Conservation (phyloP, 2,888 invertebrate species). For the Eudemis profundana region DNA sequence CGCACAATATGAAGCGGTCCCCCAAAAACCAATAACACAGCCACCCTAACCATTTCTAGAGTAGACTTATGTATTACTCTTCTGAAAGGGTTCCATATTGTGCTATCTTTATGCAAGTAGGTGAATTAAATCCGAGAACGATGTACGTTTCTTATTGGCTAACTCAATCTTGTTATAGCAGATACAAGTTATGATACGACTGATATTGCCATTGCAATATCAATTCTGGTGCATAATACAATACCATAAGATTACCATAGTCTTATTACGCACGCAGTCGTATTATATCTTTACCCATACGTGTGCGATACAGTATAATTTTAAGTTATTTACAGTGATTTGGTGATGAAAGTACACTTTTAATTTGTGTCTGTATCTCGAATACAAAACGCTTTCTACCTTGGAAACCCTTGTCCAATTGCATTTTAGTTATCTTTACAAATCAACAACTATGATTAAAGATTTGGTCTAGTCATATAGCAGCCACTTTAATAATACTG, state of each 20-base stretch:
- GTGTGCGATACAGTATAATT: no score
- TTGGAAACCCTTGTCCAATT: no score
- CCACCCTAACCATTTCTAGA: constrained; percentile 30
- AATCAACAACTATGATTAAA: no score
- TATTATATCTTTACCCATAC: no score
- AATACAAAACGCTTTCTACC: no score
- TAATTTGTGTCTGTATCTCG: no score
- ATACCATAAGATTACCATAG: no score
- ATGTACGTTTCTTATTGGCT: constrained; percentile 25
- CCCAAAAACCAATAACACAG: constrained; percentile 16
- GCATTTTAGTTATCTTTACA: no score
- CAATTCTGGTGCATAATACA: neutral
- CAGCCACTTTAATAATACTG: constrained; percentile 12
- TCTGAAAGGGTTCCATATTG: constrained; percentile 42
- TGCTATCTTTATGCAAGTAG: constrained; percentile 35
- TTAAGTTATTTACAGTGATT: no score
- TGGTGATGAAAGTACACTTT: no score
- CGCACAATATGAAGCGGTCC: constrained; percentile 5
- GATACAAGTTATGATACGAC: neutral
- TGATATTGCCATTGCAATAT: neutral
- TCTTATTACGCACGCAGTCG: no score
- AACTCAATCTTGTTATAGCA: constrained; percentile 27
- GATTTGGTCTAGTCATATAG: neutral
- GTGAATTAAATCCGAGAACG: constrained; percentile 37
- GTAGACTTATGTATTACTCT: constrained; percentile 35